These are phyloP conservation scores for Carposina sasakii DNA, from an alignment of 1,140 invertebrate genomes.

Conservation along the genomic window DNA sequence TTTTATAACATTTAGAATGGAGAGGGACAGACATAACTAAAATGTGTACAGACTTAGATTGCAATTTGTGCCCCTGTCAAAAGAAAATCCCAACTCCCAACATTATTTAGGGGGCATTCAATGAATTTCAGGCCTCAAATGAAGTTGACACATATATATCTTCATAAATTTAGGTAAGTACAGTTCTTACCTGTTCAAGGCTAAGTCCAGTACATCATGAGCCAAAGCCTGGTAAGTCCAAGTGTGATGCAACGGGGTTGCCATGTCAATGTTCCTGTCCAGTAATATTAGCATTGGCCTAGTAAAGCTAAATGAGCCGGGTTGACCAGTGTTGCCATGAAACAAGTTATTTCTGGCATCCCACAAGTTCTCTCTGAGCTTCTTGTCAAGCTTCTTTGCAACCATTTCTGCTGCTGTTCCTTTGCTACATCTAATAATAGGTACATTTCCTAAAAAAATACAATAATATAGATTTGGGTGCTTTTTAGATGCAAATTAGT, in stretches of 20 bases:
- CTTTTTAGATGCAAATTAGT: no score
- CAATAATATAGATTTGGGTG: conserved; percentile 23
- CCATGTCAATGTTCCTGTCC: conserved; percentile 97
- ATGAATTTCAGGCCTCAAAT: no score
- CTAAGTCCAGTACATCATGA: conserved; percentile 94
- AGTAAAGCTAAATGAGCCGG: conserved; percentile 90
- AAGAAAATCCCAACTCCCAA: no score
- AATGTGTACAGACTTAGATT: no score
- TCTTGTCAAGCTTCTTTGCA: conserved; percentile 97
- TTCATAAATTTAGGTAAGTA: no score
- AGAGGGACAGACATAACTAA: no score
- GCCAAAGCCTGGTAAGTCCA: conserved; percentile 99
- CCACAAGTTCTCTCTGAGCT: conserved; percentile 96
- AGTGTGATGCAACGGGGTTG: conserved; percentile 98
- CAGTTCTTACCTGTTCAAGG: conserved; percentile 83
- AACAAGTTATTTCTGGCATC: conserved; percentile 98
- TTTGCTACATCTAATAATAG: conserved; percentile 95
- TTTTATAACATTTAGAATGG: no score
- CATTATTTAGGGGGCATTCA: no score
- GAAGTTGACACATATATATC: no score
- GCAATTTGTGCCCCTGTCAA: no score
- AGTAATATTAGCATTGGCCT: conserved; percentile 93
- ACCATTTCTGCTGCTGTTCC: conserved; percentile 99
- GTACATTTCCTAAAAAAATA: conserved; percentile 82
- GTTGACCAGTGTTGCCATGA: conserved; percentile 84